Conservation (phyloP, 2,888 invertebrate species). For the Scelioninae gen. 1 region DNA sequence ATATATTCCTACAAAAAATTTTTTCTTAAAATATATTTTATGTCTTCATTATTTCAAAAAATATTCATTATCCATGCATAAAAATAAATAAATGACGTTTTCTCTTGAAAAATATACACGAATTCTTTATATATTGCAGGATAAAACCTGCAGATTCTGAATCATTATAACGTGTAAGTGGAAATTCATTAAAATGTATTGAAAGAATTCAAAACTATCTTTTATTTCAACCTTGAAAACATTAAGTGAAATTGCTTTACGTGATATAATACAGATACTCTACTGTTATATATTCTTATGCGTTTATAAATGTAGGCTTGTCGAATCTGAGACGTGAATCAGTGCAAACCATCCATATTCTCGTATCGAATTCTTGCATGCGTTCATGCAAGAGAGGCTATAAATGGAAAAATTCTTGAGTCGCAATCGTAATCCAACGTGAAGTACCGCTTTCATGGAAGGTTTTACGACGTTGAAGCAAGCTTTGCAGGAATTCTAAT, state of each 20-base stretch:
- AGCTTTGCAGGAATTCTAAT: constrained; percentile 75
- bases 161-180: too few relatives aligned
- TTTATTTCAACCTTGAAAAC: too few relatives aligned
- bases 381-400: constrained; percentile 82
- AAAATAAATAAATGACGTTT: too few relatives aligned
- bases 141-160: too few relatives aligned
- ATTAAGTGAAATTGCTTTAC: constrained; percentile 4
- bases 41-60: too few relatives aligned
- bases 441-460: constrained; percentile 73
- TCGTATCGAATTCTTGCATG: constrained; percentile 78
- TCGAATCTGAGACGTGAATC: constrained; percentile 67
- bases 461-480: constrained; percentile 74
- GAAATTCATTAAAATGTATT: too few relatives aligned
- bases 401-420: constrained; percentile 84
- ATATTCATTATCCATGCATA: too few relatives aligned
- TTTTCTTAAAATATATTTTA: too few relatives aligned
- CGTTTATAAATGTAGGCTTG: constrained; percentile 55
- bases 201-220: too few relatives aligned
- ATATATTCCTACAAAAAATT: too few relatives aligned
- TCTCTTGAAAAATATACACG: too few relatives aligned
- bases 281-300: background rate
- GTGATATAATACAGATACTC: constrained; percentile 13
- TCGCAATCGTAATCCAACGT: constrained; percentile 81
- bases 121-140: too few relatives aligned
- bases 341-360: constrained; percentile 70